Conservation (phyloP, 2,113 vertebrate species). For the Sturnira hondurensis region DNA sequence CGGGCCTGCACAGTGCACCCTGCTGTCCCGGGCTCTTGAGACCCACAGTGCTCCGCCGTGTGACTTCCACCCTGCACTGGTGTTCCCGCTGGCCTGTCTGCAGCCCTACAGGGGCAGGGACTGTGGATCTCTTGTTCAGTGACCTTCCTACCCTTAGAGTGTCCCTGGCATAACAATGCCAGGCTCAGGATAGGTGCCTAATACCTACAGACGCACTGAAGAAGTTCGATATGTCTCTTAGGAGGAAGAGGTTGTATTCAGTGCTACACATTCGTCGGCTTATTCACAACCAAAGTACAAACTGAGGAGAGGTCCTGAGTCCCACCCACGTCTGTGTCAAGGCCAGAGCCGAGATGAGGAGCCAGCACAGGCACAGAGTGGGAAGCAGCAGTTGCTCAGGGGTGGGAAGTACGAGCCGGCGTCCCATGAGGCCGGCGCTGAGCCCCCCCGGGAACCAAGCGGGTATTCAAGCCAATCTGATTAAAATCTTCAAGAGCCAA, state of each 20-base stretch:
- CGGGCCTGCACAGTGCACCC: rapidly evolving
- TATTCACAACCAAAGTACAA: background rate
- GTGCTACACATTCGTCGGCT: background rate
- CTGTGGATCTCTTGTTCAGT: background rate
- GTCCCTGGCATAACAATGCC: background rate
- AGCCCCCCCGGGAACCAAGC: background rate
- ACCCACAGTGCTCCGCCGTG: rapidly evolving
- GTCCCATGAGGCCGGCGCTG: rapidly evolving
- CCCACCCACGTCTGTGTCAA: background rate
- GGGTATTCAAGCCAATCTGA: background rate
- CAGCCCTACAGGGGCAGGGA: rapidly evolving
- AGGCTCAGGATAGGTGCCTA: background rate
- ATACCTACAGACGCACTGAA: rapidly evolving
- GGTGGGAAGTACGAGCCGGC: background rate
- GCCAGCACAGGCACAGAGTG: background rate
- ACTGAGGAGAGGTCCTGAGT: background rate
- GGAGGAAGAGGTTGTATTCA: background rate
- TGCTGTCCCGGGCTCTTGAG: rapidly evolving
- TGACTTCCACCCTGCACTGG: rapidly evolving
- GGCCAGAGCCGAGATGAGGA: background rate
- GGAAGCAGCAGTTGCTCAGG: background rate
- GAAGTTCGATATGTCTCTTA: background rate
- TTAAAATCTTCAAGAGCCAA: background rate
- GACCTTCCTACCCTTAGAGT: background rate
- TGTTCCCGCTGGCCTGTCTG: background rate